These are phyloP conservation scores for Holothuria scabra DNA, from an alignment of 53 echinoderm and acorn worm genomes.

Conservation along the genomic window DNA sequence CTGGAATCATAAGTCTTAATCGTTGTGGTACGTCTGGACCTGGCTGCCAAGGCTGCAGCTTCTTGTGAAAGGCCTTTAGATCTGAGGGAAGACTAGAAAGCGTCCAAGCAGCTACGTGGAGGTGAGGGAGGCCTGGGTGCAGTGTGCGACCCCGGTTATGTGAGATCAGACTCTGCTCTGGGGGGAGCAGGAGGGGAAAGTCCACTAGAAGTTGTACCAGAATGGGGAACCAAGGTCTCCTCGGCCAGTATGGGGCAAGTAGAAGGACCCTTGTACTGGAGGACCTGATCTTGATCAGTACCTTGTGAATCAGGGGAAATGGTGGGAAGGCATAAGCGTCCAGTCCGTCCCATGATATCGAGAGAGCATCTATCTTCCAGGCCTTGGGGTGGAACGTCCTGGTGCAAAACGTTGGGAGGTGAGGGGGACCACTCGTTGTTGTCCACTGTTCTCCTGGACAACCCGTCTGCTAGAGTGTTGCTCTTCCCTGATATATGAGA, in stretches of 20 bases:
- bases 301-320: no score
- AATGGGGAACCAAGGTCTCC: constrained; percentile 18
- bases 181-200: not conserved
- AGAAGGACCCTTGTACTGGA: not conserved
- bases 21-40: not conserved
- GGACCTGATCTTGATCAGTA: not conserved
- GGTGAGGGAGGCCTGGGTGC: no score
- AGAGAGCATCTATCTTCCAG: no score
- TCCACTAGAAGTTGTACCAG: not conserved
- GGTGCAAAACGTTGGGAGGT: no score
- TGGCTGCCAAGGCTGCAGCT: not conserved
- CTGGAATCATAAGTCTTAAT: constrained; percentile 26
- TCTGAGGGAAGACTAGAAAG: not conserved
- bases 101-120: constrained; percentile 8
- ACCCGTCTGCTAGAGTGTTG: constrained; percentile 54
- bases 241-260: constrained; percentile 24
- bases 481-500: constrained; percentile 37
- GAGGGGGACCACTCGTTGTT: constrained; percentile 8
- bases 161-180: not conserved
- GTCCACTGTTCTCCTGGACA: not conserved
- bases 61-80: constrained; percentile 4
- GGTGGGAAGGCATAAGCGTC: no score
- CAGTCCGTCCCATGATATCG: no score
- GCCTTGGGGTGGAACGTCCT: no score
- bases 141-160: no score